phyloP scores from a whole-genome alignment of 2,888 invertebrate genomes.

The Formica aserva region DNA sequence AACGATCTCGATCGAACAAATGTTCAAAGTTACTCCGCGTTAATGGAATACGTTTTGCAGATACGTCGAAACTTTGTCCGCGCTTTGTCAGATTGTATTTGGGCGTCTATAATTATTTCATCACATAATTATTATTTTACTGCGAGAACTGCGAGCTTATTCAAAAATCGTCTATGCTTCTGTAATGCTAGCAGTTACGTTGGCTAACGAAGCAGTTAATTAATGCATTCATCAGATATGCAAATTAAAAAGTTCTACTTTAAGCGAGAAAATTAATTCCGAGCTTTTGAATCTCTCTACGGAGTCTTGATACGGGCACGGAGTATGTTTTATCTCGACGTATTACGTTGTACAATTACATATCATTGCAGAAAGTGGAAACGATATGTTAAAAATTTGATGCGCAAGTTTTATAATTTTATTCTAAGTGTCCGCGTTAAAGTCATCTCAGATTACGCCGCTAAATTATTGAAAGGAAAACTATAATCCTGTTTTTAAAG shows the following conservation, averaged over 20 bases:
- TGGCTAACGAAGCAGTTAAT: conserved; percentile 41
- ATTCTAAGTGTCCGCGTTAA: background rate
- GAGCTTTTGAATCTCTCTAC: conserved; percentile 33
- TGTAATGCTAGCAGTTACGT: background rate
- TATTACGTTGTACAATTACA: conserved; percentile 3
- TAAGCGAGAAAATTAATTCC: conserved; percentile 49
- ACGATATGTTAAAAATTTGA: background rate
- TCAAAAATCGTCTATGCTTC: background rate
- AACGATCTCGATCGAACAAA: conserved; percentile 37
- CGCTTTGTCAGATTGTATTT: background rate
- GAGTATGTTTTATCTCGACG: background rate
- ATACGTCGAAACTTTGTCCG: conserved; percentile 1
- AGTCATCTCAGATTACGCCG: background rate
- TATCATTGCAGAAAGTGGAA: background rate
- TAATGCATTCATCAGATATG: conserved; percentile 57
- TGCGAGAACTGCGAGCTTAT: conserved; percentile 8
- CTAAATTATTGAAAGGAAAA: background rate
- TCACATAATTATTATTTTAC: conserved; percentile 21
- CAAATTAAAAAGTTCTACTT: conserved; percentile 45
- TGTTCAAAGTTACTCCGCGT: conserved; percentile 33
- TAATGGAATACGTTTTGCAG: background rate
- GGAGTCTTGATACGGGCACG: background rate
- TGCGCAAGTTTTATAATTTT: background rate
- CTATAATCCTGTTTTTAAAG: background rate
- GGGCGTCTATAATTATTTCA: conserved; percentile 32